phyloP scores from a whole-genome alignment of 64 coral and sea anemone species.

The Pachyseris speciosa region DNA sequence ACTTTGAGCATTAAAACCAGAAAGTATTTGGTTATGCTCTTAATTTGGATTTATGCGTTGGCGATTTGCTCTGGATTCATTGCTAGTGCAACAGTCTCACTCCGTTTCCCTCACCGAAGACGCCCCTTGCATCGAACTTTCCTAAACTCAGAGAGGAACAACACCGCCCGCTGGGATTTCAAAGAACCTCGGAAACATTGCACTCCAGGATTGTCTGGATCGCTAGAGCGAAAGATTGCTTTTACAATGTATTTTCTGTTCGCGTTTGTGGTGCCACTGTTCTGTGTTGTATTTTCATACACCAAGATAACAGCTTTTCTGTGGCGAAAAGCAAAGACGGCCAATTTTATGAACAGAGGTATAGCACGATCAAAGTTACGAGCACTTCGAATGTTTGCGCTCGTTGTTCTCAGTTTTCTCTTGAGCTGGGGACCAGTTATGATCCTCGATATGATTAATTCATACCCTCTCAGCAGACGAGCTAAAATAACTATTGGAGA shows the following conservation, averaged over 20 bases:
- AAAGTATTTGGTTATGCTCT: background rate
- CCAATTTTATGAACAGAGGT: background rate
- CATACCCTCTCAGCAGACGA: background rate
- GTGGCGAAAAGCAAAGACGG: background rate
- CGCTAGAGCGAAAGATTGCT: background rate
- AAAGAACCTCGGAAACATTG: background rate
- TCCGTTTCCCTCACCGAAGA: background rate
- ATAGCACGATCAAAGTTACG: conserved; percentile 2
- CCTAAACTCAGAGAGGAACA: background rate
- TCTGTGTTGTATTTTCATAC: conserved; percentile 2
- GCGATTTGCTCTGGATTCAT: conserved; percentile 19
- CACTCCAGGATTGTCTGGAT: background rate
- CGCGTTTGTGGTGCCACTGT: conserved; percentile 18
- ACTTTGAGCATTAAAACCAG: background rate
- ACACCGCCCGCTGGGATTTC: background rate
- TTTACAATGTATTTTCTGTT: conserved; percentile 42
- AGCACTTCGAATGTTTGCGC: background rate
- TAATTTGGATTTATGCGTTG: conserved; percentile 35
- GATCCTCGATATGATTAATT: conserved; percentile 27
- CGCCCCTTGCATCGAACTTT: background rate
- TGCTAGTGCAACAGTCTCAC: background rate
- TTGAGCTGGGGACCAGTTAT: conserved; percentile 59
- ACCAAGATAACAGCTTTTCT: conserved; percentile 17
- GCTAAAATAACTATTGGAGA: background rate
- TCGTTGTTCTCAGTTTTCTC: conserved; percentile 29